Base-by-base conservation (phyloP, 2,113 vertebrate species). In the Bucco capensis region DNA sequence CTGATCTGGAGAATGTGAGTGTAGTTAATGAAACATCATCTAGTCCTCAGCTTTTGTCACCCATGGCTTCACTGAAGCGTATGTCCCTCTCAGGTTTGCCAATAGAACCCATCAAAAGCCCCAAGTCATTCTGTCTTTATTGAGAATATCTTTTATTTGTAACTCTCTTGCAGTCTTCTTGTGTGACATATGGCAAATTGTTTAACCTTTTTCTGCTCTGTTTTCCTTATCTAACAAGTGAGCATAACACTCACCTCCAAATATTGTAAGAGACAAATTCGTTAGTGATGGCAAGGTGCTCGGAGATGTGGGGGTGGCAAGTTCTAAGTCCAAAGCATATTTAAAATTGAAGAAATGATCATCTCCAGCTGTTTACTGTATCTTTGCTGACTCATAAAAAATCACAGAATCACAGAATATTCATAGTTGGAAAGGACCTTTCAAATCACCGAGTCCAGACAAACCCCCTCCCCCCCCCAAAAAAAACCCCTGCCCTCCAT, bases 351-450 rank as follows among this genome's bases (percentile, higher is more conserved):
- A 81, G 25, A 78, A 92, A 89, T 72, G 2, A 51, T 70, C 11
- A 31, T 89, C 77, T 70, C 54, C 67, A 85, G 58, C 71, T 94
- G 57, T 69, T 95, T 92, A 37, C 77, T 72, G 24, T 67, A 64
- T 38, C 44, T 93, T 89, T 61, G 56, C 46, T 69, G 46, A 50
- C 28, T 83, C 8, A 30, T 67, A 38, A 77, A 85, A 57, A 75
- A n/a, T n/a, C n/a, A n/a, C n/a, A n/a, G n/a, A n/a, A n/a, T n/a
- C n/a, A n/a, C n/a, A n/a, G n/a, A n/a, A n/a, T n/a, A n/a, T n/a
- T n/a, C n/a, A n/a, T n/a, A n/a, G n/a, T n/a, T n/a, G n/a, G n/a
- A n/a, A n/a, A n/a, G n/a, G n/a, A n/a, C n/a, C n/a, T n/a, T n/a
- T n/a, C n/a, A n/a, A n/a, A n/a, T n/a, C n/a, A n/a, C n/a, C n/a